A percentile compares a stretch with the other conserved stretches of the same genome.
These are phyloP conservation scores for Centroberyx gerrardi DNA, from an alignment of 2,797 vertebrate genomes.

Conservation along the genomic window DNA sequence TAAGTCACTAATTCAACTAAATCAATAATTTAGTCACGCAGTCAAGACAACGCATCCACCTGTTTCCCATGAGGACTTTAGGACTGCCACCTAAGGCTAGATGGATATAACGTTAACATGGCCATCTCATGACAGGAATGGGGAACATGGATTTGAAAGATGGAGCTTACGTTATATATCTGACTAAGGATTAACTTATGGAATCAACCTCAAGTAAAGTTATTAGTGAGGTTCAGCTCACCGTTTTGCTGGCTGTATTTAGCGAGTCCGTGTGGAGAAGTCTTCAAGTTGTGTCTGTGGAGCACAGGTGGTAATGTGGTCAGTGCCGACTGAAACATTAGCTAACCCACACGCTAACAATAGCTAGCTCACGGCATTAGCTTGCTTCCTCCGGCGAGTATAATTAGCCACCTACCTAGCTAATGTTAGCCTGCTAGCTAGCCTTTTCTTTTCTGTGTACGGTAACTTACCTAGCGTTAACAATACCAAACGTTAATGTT, in stretches of 20 bases:
- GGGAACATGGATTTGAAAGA: conserved; percentile 73
- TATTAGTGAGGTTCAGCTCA: conserved; percentile 53
- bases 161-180: conserved; percentile 58
- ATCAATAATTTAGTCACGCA: neutral
- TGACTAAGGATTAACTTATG: conserved; percentile 21
- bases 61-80: conserved; percentile 8
- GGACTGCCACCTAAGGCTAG: neutral
- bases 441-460: conserved; percentile 69
- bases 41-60: neutral
- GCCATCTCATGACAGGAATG: conserved; percentile 56
- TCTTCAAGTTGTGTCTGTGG: conserved; percentile 65
- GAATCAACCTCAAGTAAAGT: conserved; percentile 48
- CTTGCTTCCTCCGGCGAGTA: conserved; percentile 68
- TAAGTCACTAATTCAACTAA: conserved; percentile 4
- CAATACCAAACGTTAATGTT: conserved; percentile 1
- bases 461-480: conserved; percentile 13
- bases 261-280: conserved; percentile 41
- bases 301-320: conserved; percentile 63
- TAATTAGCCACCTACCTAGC: conserved; percentile 82
- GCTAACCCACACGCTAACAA: conserved; percentile 78
- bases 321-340: conserved; percentile 68
- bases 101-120: conserved; percentile 37
- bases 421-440: conserved; percentile 76
- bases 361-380: conserved; percentile 78
- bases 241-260: conserved; percentile 53